A percentile compares a stretch with the other conserved stretches of the same genome.
phyloP scores from a whole-genome alignment of 2,888 invertebrate species.

The Hydroisotoma schaefferi region DNA sequence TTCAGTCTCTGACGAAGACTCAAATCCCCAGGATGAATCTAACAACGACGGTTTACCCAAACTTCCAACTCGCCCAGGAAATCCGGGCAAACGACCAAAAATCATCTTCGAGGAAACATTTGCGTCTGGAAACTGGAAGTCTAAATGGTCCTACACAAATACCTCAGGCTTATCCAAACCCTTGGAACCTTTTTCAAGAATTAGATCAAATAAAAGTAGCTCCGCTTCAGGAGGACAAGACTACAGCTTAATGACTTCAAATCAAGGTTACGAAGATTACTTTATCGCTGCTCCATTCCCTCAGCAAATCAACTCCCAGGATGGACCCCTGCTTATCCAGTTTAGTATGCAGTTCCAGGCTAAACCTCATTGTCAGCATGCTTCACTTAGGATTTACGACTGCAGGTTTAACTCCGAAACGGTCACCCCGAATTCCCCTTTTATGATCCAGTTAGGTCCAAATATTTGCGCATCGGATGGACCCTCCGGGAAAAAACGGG shows the following conservation, averaged over 20 bases:
- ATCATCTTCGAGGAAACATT: constrained; percentile 28
- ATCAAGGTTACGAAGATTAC: constrained; percentile 30
- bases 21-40: too few species aligned
- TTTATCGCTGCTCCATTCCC: constrained; percentile 28
- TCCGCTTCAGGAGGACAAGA: constrained; percentile 6
- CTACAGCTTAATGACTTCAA: constrained; percentile 28
- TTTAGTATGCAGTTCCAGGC: constrained; percentile 30
- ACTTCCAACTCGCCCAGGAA: too few species aligned
- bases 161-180: constrained; percentile 12
- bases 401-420: constrained; percentile 28
- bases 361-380: constrained; percentile 24
- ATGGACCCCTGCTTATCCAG: constrained; percentile 24
- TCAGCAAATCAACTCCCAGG: constrained; percentile 26
- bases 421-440: constrained; percentile 21
- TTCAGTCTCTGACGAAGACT: too few species aligned
- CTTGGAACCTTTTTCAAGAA: constrained; percentile 26
- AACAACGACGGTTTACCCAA: too few species aligned
- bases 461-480: constrained; percentile 17
- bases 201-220: constrained; percentile 11
- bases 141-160: constrained; percentile 21
- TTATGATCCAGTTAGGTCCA: constrained; percentile 30
- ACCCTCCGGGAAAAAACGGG: too few species aligned
- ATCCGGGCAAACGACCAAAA: too few species aligned
- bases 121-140: constrained; percentile 17
- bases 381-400: constrained; percentile 25